These are phyloP conservation scores for Smithornis capensis DNA, from an alignment of 2,113 vertebrate species.

Conservation along the genomic window DNA sequence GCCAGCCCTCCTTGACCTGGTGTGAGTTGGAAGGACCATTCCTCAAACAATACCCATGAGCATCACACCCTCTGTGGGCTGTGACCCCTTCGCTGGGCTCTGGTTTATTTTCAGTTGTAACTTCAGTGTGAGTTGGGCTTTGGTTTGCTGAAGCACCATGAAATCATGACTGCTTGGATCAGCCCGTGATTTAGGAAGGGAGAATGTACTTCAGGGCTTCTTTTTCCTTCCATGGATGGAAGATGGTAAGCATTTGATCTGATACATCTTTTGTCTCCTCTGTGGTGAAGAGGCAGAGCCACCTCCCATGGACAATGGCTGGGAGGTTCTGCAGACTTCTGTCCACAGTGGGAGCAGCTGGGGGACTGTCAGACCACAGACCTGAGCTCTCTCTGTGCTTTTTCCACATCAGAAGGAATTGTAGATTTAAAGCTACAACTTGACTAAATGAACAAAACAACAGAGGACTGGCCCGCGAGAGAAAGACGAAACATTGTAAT, in stretches of 20 bases:
- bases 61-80: accelerated
- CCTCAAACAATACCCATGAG: background rate
- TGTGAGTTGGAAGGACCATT: background rate
- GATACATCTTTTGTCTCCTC: background rate
- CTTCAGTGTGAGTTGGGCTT: background rate
- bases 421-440: background rate
- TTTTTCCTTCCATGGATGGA: background rate
- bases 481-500: background rate
- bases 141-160: background rate
- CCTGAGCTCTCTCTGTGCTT: background rate
- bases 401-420: background rate
- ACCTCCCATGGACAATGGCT: background rate
- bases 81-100: accelerated
- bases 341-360: background rate
- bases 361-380: background rate
- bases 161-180: background rate
- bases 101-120: background rate
- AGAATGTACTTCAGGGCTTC: background rate
- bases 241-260: background rate
- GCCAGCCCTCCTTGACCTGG: background rate
- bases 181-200: background rate
- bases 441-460: background rate
- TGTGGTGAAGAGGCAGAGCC: background rate
- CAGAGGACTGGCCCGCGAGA: background rate
- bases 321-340: background rate